Conservation (phyloP, 2,888 invertebrate genomes). For the Lasioglossum oenotherae region DNA sequence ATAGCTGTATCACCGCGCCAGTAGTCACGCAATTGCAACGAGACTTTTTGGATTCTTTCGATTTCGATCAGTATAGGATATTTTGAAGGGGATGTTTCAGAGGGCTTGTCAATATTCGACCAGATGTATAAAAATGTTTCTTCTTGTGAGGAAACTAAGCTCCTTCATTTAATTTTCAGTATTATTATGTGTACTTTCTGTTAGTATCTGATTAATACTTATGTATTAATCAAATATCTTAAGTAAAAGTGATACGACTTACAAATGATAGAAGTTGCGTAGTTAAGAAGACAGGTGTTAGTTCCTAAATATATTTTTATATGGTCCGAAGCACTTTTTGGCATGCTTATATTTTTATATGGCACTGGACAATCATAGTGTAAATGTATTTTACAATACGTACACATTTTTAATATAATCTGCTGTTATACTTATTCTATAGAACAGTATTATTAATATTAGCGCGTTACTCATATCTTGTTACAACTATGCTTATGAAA, state of each 20-base stretch:
- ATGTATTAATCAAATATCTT: background rate
- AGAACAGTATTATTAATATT: background rate
- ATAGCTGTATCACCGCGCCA: slow-evolving; percentile 10
- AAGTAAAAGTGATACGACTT: background rate
- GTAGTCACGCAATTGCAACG: slow-evolving; percentile 25
- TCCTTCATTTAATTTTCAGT: background rate
- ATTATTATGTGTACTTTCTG: background rate
- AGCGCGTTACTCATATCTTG: background rate
- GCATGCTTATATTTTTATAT: background rate
- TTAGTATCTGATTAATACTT: background rate
- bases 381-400: background rate
- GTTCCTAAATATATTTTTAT: slow-evolving; percentile 6
- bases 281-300: background rate
- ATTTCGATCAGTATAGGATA: slow-evolving; percentile 44
- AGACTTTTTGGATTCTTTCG: slow-evolving; percentile 35
- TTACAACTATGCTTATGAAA: background rate
- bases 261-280: background rate
- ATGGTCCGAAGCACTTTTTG: background rate
- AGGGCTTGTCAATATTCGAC: background rate
- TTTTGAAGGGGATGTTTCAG: background rate
- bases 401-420: background rate
- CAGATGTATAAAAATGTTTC: background rate
- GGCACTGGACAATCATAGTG: background rate
- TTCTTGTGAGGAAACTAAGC: background rate
- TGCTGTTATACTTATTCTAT: background rate